A percentile compares a stretch with the other conserved stretches of the same genome.
phyloP scores from a whole-genome alignment of 1,140 invertebrate genomes.

The Phymastichus coffea region DNA sequence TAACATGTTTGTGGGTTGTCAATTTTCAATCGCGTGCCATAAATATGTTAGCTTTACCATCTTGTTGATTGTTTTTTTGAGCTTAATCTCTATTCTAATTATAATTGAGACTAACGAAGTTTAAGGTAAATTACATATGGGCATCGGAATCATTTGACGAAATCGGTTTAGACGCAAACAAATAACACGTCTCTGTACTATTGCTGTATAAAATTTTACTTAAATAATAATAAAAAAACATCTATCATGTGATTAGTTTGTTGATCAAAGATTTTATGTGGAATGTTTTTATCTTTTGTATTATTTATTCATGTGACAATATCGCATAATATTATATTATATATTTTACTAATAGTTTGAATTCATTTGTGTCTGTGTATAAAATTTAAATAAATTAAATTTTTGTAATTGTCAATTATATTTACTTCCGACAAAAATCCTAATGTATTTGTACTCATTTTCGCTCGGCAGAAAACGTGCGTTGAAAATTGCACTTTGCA shows the following conservation, averaged over 20 bases:
- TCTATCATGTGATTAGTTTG: constrained; percentile 28
- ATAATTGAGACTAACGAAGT: constrained; percentile 21
- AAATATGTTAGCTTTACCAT: no score
- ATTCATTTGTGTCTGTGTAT: not conserved
- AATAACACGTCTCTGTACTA: constrained; percentile 12
- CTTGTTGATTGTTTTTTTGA: no score
- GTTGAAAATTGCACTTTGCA: not conserved
- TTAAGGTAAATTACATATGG: no score
- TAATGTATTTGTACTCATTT: not conserved
- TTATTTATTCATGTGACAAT: constrained; percentile 8
- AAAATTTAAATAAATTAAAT: constrained; percentile 12
- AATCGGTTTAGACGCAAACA: constrained; percentile 5
- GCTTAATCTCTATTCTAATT: constrained; percentile 13
- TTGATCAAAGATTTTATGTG: constrained; percentile 13
- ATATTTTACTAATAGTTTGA: constrained; percentile 7
- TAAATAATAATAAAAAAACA: constrained; percentile 19
- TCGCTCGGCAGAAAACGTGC: no score
- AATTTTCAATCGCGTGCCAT: no score
- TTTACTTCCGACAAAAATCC: not conserved
- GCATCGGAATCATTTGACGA: not conserved
- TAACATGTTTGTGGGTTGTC: no score
- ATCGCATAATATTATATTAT: constrained; percentile 3
- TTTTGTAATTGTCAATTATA: not conserved
- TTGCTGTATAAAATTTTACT: constrained; percentile 23
- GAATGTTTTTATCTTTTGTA: constrained; percentile 18